Evolutionary conservation across 2,888 invertebrate genomes (phyloP), one percentile per base, ranked within the genome.

Genomic region (Dicyrtomina minuta): DNA sequence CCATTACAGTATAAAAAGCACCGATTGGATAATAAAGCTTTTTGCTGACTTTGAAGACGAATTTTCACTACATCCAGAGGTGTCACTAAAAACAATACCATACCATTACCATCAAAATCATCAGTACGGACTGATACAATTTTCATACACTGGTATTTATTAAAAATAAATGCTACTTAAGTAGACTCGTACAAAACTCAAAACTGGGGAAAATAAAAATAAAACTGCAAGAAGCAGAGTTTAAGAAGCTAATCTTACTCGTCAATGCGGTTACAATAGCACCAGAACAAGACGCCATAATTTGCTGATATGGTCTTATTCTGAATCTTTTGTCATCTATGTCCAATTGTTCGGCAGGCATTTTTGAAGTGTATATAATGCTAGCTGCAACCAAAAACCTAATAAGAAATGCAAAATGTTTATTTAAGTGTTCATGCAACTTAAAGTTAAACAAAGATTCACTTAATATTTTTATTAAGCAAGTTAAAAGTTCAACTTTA

Each of bases 1-100:
- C 99, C 98, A 86, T 99, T 99, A 81, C 96, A 96, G 82, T 96
- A 98, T 8, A 98, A 84, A 81, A 93, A 98, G 82, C 97, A 96
- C 82, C 91, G 91, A 77, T 92, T 91, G 10, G 89, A 89, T 5
- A 89, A 83, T 77, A 90, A 81, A 0, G 90, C 88, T 79, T 93
- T 93, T 80, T 93, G 91, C 82, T 99, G 98, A 2, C 93, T 89
- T 84, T 99, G 99, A 49, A 99, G 85, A 60, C 99, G 87, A 73
- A 97, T 96, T 86, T 99, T 99, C 0, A 99, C 92, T n/a, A 99
- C 99, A 85, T 99, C 99, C 77, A 99, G 84, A 0, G 99, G 99
- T 0, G 99, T 99, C 84, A 98, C 96, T 96, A 82, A 43, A 85
- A 86, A 78, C 72, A 72, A 72, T n/a, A n/a, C n/a, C n/a, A n/a